Evolutionary conservation across 2,888 invertebrate species (phyloP).

Genomic region (Cheilosia soror): DNA sequence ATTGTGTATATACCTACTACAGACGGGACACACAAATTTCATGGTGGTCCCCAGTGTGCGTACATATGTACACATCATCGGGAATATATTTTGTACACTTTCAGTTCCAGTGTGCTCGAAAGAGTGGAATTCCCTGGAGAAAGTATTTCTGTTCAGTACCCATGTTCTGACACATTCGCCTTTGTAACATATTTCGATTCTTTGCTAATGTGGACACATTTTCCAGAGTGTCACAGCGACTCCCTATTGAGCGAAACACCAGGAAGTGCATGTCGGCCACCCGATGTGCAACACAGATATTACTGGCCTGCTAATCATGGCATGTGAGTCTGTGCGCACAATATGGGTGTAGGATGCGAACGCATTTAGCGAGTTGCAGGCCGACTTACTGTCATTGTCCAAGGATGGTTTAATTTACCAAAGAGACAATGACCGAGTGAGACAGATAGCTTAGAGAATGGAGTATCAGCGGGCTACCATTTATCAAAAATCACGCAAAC

Average conservation of each 20-base stretch:
- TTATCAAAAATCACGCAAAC: constrained; percentile 64
- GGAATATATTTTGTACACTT: constrained; percentile 59
- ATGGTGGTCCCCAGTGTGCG: constrained; percentile 67
- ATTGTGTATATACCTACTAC: constrained; percentile 4
- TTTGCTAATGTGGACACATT: constrained; percentile 74
- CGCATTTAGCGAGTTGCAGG: constrained; percentile 42
- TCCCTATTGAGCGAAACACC: constrained; percentile 67
- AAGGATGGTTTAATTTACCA: constrained; percentile 69
- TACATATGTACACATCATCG: constrained; percentile 64
- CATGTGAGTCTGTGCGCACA: constrained; percentile 57
- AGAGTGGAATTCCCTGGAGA: constrained; percentile 71
- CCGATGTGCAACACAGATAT: constrained; percentile 70
- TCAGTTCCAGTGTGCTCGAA: constrained; percentile 52
- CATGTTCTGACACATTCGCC: constrained; percentile 68
- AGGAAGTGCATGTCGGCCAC: constrained; percentile 74
- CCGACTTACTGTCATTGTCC: constrained; percentile 53
- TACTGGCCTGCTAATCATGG: constrained; percentile 69
- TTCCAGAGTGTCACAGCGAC: constrained; percentile 68
- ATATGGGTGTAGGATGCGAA: constrained; percentile 54
- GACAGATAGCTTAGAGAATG: constrained; percentile 44
- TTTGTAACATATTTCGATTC: constrained; percentile 69
- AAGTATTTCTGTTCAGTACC: constrained; percentile 49
- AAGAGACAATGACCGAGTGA: constrained; percentile 54
- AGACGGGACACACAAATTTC: constrained; percentile 65
- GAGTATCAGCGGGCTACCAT: constrained; percentile 36